phyloP scores from a whole-genome alignment of 2,113 vertebrate genomes.

The Murina feae region DNA sequence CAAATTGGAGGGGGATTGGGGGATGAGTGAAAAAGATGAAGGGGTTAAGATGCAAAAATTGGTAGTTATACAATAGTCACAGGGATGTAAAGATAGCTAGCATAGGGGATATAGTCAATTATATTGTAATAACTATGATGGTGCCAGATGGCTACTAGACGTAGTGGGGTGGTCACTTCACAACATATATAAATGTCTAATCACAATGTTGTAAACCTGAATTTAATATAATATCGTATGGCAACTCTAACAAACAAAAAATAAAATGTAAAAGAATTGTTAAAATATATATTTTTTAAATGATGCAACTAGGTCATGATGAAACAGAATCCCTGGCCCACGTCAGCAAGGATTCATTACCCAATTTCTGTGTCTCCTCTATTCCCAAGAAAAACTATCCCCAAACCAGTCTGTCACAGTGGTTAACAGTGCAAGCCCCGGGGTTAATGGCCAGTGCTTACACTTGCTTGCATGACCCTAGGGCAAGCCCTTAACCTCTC shows the following conservation, averaged over 20 bases:
- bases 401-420: not conserved
- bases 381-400: not conserved
- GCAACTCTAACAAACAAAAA: not conserved
- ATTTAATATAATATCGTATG: not conserved
- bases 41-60: not conserved
- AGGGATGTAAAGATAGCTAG: not conserved
- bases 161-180: not conserved
- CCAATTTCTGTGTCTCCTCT: not conserved
- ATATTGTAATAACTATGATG: not conserved
- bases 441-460: not conserved
- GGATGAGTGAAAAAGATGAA: not conserved
- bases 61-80: not conserved
- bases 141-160: not conserved
- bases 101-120: not conserved
- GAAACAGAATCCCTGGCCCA: not conserved
- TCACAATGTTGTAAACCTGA: not conserved
- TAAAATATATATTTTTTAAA: not conserved
- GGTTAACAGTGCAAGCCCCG: not conserved
- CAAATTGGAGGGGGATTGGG: not conserved
- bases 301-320: not conserved
- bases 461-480: not conserved
- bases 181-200: not conserved
- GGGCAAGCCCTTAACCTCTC: not conserved
- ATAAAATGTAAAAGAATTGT: not conserved
- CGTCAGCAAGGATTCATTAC: not conserved